phyloP scores from a whole-genome alignment of 1,140 invertebrate genomes.

The Heliconius hewitsoni region DNA sequence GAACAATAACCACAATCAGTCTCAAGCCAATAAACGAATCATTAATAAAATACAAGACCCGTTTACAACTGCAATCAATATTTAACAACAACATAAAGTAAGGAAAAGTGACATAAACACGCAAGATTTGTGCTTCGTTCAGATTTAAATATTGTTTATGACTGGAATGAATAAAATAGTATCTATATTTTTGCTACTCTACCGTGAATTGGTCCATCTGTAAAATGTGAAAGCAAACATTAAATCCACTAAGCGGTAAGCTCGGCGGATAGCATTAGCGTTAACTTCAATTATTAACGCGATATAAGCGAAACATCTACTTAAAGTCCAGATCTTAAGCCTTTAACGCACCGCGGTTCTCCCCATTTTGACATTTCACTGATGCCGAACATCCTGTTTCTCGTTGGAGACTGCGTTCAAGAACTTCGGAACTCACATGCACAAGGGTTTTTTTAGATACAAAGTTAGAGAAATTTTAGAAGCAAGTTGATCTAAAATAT shows the following conservation, averaged over 20 bases:
- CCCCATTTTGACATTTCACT: conserved; percentile 54
- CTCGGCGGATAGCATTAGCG: conserved; percentile 21
- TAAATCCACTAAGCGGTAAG: conserved; percentile 24
- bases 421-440: conserved; percentile 12
- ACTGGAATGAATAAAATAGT: conserved; percentile 28
- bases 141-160: conserved; percentile 11
- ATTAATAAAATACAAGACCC: conserved; percentile 48
- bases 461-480: neutral
- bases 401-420: conserved; percentile 41
- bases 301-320: conserved; percentile 26
- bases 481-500: too few relatives aligned
- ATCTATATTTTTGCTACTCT: conserved; percentile 59
- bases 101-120: conserved; percentile 30
- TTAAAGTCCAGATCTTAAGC: conserved; percentile 31
- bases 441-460: neutral
- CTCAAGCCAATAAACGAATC: conserved; percentile 60
- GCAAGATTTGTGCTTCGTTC: conserved; percentile 27
- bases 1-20: conserved; percentile 60
- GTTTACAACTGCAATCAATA: conserved; percentile 44
- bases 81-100: conserved; percentile 34
- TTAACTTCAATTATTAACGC: conserved; percentile 24
- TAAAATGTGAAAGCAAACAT: conserved; percentile 56
- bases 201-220: conserved; percentile 71
- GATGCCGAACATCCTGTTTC: conserved; percentile 48
- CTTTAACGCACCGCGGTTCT: conserved; percentile 40